Evolutionary conservation across 2,113 vertebrate genomes (phyloP).

Genomic region (Lophius piscatorius): DNA sequence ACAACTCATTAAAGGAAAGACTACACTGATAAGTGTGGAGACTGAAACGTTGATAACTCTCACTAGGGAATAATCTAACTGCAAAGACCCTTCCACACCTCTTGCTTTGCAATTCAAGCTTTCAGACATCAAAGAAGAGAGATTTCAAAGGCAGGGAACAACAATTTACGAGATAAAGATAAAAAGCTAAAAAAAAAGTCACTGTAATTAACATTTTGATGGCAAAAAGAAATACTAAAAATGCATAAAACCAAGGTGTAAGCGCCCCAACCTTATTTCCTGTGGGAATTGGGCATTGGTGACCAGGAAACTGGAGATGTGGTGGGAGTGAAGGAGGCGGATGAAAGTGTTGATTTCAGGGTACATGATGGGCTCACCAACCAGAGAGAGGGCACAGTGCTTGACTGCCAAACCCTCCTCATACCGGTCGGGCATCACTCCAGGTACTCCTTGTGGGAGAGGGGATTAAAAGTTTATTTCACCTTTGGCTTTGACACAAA

Average conservation of each 20-base stretch:
- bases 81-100: too few relatives aligned
- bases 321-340: conserved; percentile 84
- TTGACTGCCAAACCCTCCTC: conserved; percentile 86
- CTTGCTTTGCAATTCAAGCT: not conserved
- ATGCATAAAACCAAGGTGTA: not conserved
- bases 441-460: conserved; percentile 84
- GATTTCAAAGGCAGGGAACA: not conserved
- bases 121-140: conserved; percentile 11
- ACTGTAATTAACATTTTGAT: not conserved
- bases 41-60: conserved; percentile 13
- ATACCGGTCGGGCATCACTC: conserved; percentile 85
- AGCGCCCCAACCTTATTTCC: conserved; percentile 87
- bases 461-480: not conserved
- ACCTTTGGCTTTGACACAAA: not conserved
- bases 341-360: conserved; percentile 91
- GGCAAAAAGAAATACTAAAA: not conserved
- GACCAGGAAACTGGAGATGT: conserved; percentile 94
- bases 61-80: conserved; percentile 1
- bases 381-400: conserved; percentile 93
- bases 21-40: not conserved
- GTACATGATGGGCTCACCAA: conserved; percentile 98
- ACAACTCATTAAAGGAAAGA: conserved; percentile 1
- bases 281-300: conserved; percentile 95
- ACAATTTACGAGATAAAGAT: not conserved
- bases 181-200: conserved; percentile 5